Evolutionary conservation across 2,888 invertebrate species (phyloP).

Genomic region (Drosophila mulleri): DNA sequence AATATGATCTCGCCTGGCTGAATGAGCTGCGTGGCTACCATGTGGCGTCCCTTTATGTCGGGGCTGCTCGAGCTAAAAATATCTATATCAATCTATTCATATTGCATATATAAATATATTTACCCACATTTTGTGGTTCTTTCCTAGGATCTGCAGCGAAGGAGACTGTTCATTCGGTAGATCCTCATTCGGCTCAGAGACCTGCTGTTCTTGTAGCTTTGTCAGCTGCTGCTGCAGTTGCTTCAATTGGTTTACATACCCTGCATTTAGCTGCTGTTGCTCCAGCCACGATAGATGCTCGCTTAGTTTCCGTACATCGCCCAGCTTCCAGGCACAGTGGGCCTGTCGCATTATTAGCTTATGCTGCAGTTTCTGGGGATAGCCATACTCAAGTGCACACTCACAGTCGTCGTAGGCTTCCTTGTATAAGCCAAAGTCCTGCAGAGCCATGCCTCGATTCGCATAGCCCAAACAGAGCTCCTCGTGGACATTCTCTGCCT

Average conservation of each 20-base stretch:
- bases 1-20: slow-evolving; percentile 90
- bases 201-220: background rate
- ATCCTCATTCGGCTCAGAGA: background rate
- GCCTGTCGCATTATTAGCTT: slow-evolving; percentile 76
- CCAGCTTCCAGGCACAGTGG: slow-evolving; percentile 67
- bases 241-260: slow-evolving; percentile 49
- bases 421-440: slow-evolving; percentile 77
- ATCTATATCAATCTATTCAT: background rate
- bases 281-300: slow-evolving; percentile 51
- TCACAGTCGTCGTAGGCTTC: slow-evolving; percentile 82
- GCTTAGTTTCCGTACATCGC: slow-evolving; percentile 34
- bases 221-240: slow-evolving; percentile 45
- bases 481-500: slow-evolving; percentile 63
- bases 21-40: slow-evolving; percentile 87
- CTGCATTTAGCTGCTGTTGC: slow-evolving; percentile 46
- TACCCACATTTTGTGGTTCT: slow-evolving; percentile 20
- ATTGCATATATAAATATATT: background rate
- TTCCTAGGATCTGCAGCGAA: background rate
- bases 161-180: no score
- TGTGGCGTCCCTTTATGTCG: slow-evolving; percentile 64
- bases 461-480: slow-evolving; percentile 79
- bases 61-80: slow-evolving; percentile 27
- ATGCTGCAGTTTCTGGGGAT: slow-evolving; percentile 66
- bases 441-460: slow-evolving; percentile 82
- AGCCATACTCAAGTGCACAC: slow-evolving; percentile 75